Evolutionary conservation across 1,140 invertebrate species (phyloP), one percentile per base, ranked within the genome.

Genomic region (Theocolax elegans): DNA sequence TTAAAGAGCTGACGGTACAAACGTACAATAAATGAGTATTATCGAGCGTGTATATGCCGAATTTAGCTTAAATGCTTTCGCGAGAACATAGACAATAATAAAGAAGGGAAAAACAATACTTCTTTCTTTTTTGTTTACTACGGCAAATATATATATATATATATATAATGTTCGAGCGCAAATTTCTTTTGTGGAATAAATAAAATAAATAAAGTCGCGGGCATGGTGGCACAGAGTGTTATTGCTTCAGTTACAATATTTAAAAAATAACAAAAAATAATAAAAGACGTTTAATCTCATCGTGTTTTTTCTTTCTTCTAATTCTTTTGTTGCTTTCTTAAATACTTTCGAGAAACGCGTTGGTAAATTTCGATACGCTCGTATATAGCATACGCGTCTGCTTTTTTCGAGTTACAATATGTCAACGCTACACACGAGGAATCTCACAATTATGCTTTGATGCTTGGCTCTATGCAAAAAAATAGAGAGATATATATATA

Each of bases 371-470:
- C 31, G 38, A 35, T 56, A n/a, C 8, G 4, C 38, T 40, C 19
- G 42, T 40, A 58, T 58, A 35, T 54, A 1, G 38, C 13, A 25
- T 17, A 44, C 15, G 44, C 21, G 17, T 44, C 8, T 6, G 15
- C 27, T 29, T 46, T 29, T 15, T 46, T 1, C 1, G 31, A 21
- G 23, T 25, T 23, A 58, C 8, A 12, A 58, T n/a, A n/a, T n/a
- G n/a, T n/a, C n/a, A 44, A 60, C 8, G 8, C 49, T 51, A 64
- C 48, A 35, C 23, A 29, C 35, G 38, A 29, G 12, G 51, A 67
- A 67, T 53, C 58, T 63, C 67, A 62, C 58, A 69, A 69, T 69
- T 69, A 69, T 69, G 58, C 67, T 69, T 69, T 69, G 67, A 69
- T 69, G 38, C 67, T 69, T 44, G 25, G 67, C 67, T 69, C 67